Conservation (phyloP, 64 coral and sea anemone genomes). For the Actinia tenebrosa region DNA sequence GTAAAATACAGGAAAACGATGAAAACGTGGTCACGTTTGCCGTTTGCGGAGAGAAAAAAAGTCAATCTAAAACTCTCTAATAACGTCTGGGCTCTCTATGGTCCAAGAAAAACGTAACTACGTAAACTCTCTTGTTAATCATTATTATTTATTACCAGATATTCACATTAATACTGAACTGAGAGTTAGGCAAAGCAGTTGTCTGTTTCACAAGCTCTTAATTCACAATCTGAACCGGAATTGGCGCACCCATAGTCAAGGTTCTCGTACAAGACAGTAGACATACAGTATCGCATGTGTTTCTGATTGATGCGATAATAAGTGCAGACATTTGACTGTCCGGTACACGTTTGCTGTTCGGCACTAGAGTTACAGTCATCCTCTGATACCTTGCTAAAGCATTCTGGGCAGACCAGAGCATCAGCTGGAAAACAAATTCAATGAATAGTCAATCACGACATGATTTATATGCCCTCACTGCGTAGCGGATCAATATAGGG, state of each 20-base stretch:
- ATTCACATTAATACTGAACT: too few species aligned
- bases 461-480: neutral
- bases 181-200: neutral
- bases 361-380: neutral
- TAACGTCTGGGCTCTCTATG: too few species aligned
- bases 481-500: too few species aligned
- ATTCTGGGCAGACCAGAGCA: neutral
- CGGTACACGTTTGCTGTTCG: neutral
- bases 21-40: too few species aligned
- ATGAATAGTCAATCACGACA: too few species aligned
- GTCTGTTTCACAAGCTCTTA: neutral
- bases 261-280: neutral
- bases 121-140: too few species aligned
- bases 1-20: too few species aligned
- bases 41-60: too few species aligned
- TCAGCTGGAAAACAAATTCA: neutral
- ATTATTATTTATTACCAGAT: too few species aligned
- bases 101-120: too few species aligned
- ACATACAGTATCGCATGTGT: neutral
- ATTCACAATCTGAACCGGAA: neutral
- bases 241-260: neutral
- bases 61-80: too few species aligned
- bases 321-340: neutral
- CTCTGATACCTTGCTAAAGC: neutral
- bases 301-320: neutral